phyloP scores from a whole-genome alignment of 2,888 invertebrate species.

The Bugulina stolonifera region DNA sequence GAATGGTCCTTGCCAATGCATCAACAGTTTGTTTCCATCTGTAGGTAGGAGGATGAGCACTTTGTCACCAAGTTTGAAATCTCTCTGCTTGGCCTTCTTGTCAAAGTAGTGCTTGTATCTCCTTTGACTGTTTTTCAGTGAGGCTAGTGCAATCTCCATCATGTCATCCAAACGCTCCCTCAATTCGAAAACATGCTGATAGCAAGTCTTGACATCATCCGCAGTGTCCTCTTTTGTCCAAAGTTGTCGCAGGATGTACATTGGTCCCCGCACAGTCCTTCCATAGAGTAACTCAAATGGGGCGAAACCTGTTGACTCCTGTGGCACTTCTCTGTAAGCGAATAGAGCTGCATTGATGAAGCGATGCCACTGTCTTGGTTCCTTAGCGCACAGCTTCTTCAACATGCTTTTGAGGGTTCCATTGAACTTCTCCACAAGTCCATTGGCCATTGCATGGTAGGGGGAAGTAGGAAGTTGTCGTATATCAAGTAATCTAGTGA shows the following conservation, averaged over 20 bases:
- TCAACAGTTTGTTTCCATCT: constrained; percentile 30
- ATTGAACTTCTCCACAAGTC: constrained; percentile 32
- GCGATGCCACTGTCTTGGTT: constrained; percentile 33
- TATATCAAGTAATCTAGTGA: constrained; percentile 30
- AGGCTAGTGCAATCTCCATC: constrained; percentile 29
- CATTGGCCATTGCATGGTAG: constrained; percentile 31
- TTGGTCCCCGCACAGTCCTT: constrained; percentile 32
- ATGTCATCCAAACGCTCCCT: constrained; percentile 28
- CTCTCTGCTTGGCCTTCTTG: constrained; percentile 27
- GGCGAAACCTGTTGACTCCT: constrained; percentile 29
- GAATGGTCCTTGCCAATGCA: constrained; percentile 32
- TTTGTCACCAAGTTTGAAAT: constrained; percentile 29
- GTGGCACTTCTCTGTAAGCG: constrained; percentile 30
- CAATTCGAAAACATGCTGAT: constrained; percentile 28
- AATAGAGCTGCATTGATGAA: constrained; percentile 31
- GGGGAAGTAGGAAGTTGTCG: constrained; percentile 30
- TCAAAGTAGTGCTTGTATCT: constrained; percentile 29
- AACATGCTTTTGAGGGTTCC: constrained; percentile 33
- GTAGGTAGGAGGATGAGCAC: constrained; percentile 31
- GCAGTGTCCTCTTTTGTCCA: constrained; percentile 29
- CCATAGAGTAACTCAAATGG: constrained; percentile 32
- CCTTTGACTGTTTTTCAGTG: constrained; percentile 9
- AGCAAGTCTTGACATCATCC: constrained; percentile 25
- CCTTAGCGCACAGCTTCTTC: constrained; percentile 29
- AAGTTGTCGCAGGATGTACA: constrained; percentile 31